Percentiles rank a stretch among this genome's conserved stretches.
Conservation (phyloP, 2,888 invertebrate genomes). For the Idaea biselata region DNA sequence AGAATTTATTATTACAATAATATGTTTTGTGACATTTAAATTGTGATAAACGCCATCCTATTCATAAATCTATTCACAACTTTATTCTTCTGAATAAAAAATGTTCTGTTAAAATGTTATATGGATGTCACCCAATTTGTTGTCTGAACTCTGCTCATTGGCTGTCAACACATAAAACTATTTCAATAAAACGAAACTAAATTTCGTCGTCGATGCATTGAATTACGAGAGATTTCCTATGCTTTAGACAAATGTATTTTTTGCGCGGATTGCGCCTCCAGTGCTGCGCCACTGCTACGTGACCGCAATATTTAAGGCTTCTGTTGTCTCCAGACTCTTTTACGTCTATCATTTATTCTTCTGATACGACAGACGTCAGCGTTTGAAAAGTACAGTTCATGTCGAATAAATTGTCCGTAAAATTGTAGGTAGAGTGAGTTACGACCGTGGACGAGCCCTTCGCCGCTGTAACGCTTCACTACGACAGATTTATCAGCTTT, state of each 20-base stretch:
- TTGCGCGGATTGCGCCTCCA: conserved; percentile 70
- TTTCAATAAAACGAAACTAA: background rate
- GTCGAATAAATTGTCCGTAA: conserved; percentile 73
- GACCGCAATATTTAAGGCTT: conserved; percentile 66
- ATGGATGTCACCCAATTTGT: background rate
- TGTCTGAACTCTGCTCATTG: conserved; percentile 17
- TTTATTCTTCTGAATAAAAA: background rate
- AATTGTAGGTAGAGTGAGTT: conserved; percentile 72
- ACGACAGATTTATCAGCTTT: conserved; percentile 69
- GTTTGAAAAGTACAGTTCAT: conserved; percentile 77
- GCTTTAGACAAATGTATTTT: conserved; percentile 76
- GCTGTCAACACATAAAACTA: conserved; percentile 8
- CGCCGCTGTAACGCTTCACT: conserved; percentile 54
- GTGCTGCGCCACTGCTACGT: conserved; percentile 62
- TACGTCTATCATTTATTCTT: conserved; percentile 75
- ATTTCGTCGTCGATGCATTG: conserved; percentile 55
- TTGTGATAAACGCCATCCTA: background rate
- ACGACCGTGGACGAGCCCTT: conserved; percentile 65
- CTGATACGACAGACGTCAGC: conserved; percentile 72
- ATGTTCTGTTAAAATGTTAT: background rate
- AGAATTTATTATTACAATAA: background rate
- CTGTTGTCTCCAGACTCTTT: conserved; percentile 65
- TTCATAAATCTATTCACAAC: background rate
- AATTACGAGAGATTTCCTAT: conserved; percentile 72
- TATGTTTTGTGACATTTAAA: background rate